phyloP scores from a whole-genome alignment of 30 jellyfish, hydroid and myxozoan species.

The Cassiopea andromeda region DNA sequence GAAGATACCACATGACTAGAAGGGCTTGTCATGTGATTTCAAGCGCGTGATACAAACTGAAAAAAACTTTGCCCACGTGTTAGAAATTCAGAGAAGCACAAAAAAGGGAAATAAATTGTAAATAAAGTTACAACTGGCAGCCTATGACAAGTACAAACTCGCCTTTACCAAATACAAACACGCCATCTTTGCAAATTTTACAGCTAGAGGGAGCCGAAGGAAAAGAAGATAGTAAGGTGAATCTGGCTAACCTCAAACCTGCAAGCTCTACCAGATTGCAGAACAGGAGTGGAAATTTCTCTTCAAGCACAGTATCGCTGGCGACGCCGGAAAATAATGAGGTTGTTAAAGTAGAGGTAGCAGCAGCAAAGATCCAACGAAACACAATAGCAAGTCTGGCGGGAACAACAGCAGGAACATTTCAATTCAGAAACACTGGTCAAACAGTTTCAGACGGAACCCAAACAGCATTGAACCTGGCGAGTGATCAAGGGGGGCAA shows the following conservation, averaged over 20 bases:
- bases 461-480: conserved; percentile 61
- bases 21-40: conserved; percentile 84
- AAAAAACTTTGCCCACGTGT: conserved; percentile 64
- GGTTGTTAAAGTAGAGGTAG: conserved; percentile 29
- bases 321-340: conserved; percentile 22
- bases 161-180: conserved; percentile 51
- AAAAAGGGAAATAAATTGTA: neutral
- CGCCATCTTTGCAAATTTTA: conserved; percentile 73
- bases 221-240: conserved; percentile 30
- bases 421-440: conserved; percentile 39
- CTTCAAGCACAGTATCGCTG: conserved; percentile 17
- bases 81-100: conserved; percentile 19
- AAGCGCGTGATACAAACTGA: conserved; percentile 85
- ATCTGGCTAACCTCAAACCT: conserved; percentile 36
- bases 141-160: conserved; percentile 74
- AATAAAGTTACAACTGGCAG: conserved; percentile 3
- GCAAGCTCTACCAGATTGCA: conserved; percentile 28
- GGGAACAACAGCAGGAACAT: conserved; percentile 42
- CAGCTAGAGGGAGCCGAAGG: conserved; percentile 25
- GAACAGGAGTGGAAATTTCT: conserved; percentile 39
- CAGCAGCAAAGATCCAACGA: conserved; percentile 21
- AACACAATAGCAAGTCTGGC: conserved; percentile 32
- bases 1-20: conserved; percentile 86
- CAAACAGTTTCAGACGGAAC: conserved; percentile 30
- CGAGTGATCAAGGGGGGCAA: conserved; percentile 57